Conservation (phyloP, 2,888 invertebrate species). For the Caenorhabditis panamensis region DNA sequence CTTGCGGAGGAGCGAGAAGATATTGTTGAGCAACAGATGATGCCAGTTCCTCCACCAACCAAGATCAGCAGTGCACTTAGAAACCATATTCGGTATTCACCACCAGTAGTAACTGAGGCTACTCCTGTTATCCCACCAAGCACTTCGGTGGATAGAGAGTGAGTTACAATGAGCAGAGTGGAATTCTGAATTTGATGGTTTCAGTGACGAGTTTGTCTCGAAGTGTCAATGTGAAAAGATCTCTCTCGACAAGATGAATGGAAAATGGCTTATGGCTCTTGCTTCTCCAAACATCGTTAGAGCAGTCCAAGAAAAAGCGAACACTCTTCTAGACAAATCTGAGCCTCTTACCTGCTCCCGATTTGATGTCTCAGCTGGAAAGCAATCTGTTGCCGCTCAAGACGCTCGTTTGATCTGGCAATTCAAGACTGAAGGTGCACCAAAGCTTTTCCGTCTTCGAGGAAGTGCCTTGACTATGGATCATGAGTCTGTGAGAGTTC, state of each 20-base stretch:
- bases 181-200: too few relatives aligned
- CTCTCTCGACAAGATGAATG: slow-evolving; percentile 56
- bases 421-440: slow-evolving; percentile 53
- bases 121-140: slow-evolving; percentile 55
- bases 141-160: slow-evolving; percentile 47
- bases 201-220: slow-evolving; percentile 59
- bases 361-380: slow-evolving; percentile 64
- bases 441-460: slow-evolving; percentile 52
- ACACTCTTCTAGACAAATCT: slow-evolving; percentile 38
- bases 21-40: slow-evolving; percentile 56
- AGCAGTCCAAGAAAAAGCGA: slow-evolving; percentile 43
- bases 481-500: slow-evolving; percentile 56
- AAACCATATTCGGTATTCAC: slow-evolving; percentile 58
- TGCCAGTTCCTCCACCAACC: slow-evolving; percentile 51
- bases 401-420: slow-evolving; percentile 63
- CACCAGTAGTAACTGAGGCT: slow-evolving; percentile 41
- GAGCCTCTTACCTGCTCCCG: slow-evolving; percentile 53
- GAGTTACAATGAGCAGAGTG: too few relatives aligned
- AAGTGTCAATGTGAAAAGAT: slow-evolving; percentile 56
- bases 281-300: slow-evolving; percentile 57
- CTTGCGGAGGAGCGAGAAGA: slow-evolving; percentile 51
- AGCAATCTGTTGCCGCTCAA: slow-evolving; percentile 54
- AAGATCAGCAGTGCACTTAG: slow-evolving; percentile 54
- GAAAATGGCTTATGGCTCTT: slow-evolving; percentile 63
- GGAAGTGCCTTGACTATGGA: slow-evolving; percentile 65